phyloP scores from a whole-genome alignment of 2,797 vertebrate species.

The Nannoperca obscura region DNA sequence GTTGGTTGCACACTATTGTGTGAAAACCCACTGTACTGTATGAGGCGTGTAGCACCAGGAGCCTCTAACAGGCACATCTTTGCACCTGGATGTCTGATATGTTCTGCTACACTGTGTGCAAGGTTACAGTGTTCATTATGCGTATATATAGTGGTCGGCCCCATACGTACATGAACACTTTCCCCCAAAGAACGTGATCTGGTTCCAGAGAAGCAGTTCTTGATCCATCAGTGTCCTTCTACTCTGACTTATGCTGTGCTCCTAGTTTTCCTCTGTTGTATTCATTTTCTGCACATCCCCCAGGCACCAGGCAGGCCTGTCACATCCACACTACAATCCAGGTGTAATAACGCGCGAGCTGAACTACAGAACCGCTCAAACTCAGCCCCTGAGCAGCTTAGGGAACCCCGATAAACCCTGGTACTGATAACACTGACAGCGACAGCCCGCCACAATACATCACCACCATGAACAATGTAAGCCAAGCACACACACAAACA shows the following conservation, averaged over 20 bases:
- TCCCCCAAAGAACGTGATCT: constrained; percentile 24
- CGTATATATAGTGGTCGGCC: neutral
- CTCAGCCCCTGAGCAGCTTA: constrained; percentile 43
- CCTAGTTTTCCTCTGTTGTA: constrained; percentile 14
- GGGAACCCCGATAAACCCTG: constrained; percentile 43
- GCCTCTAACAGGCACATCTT: no score
- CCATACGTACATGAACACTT: neutral
- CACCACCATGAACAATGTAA: neutral
- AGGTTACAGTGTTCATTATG: neutral
- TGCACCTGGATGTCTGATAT: neutral
- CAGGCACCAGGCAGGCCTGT: constrained; percentile 34
- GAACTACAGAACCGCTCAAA: constrained; percentile 46
- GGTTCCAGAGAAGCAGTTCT: constrained; percentile 12
- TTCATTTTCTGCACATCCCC: constrained; percentile 44
- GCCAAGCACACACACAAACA: neutral
- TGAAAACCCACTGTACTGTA: no score
- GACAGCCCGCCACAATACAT: constrained; percentile 48
- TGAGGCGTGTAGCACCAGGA: no score
- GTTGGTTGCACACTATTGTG: no score
- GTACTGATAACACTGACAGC: constrained; percentile 40
- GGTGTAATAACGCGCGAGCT: constrained; percentile 52
- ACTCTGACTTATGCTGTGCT: neutral
- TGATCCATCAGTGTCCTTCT: constrained; percentile 12
- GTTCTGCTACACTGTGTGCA: neutral
- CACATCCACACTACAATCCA: constrained; percentile 42